A percentile compares a stretch with the other conserved stretches of the same genome.
These are phyloP conservation scores for Alviniconcha strummeri DNA, from an alignment of 2,888 invertebrate species.

Conservation along the genomic window DNA sequence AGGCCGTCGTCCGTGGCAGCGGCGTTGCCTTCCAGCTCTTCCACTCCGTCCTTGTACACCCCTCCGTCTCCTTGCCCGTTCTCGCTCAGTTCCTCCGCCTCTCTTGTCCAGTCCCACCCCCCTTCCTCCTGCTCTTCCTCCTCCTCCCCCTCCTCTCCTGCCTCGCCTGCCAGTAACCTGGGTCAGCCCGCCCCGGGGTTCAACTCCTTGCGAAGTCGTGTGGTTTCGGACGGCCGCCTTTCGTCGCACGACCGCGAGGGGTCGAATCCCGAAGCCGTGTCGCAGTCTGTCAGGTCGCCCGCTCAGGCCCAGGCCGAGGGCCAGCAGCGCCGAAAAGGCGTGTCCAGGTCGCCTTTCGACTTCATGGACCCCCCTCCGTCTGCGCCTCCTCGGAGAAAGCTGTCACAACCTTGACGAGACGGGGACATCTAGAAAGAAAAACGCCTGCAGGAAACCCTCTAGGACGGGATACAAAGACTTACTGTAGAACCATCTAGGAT, in stretches of 20 bases:
- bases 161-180: not conserved
- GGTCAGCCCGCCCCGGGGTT: not conserved
- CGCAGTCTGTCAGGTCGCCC: not conserved
- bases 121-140: slow-evolving; percentile 5
- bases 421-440: too few species aligned
- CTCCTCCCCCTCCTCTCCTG: slow-evolving; percentile 8
- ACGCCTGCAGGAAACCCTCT: too few species aligned
- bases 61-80: not conserved
- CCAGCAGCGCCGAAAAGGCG: not conserved
- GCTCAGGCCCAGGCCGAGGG: not conserved
- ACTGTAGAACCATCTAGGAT: too few species aligned
- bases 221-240: slow-evolving; percentile 10
- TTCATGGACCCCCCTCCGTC: not conserved
- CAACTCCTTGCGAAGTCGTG: not conserved
- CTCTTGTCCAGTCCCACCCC: not conserved
- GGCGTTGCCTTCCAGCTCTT: not conserved
- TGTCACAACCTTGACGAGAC: slow-evolving; percentile 14
- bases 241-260: not conserved
- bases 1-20: not conserved
- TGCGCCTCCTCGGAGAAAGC: not conserved
- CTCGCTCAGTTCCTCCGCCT: not conserved
- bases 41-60: not conserved
- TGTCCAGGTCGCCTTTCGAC: slow-evolving; percentile 2
- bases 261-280: not conserved
- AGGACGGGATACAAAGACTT: too few species aligned